These are phyloP conservation scores for Epizoanthus rinbou DNA, from an alignment of 92 coral and sea anemone genomes.

Conservation along the genomic window DNA sequence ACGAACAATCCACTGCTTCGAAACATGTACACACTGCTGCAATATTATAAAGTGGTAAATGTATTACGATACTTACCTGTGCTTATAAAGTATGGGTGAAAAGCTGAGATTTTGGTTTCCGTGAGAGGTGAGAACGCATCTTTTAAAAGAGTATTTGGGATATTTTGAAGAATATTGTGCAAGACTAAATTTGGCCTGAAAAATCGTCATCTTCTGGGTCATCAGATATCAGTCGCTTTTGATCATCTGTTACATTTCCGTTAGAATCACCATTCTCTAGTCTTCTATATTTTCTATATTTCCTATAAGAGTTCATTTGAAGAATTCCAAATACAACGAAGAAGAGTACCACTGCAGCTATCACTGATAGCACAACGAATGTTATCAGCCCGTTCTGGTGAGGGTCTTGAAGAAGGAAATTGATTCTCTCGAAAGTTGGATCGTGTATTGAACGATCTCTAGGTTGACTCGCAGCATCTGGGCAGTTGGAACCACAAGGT, in stretches of 20 bases:
- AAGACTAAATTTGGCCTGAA: background rate
- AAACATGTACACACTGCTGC: too few relatives aligned
- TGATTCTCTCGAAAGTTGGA: conserved; percentile 45
- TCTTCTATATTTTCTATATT: conserved; percentile 8
- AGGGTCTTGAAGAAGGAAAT: conserved; percentile 63
- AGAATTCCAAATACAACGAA: conserved; percentile 71
- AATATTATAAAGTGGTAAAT: too few relatives aligned
- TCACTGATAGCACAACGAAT: conserved; percentile 56
- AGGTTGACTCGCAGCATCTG: conserved; percentile 38
- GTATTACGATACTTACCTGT: too few relatives aligned
- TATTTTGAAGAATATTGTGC: too few relatives aligned
- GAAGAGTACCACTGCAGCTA: conserved; percentile 54
- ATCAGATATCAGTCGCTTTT: conserved; percentile 8
- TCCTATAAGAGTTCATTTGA: conserved; percentile 58
- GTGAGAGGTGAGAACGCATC: too few relatives aligned
- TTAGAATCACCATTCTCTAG: conserved; percentile 31
- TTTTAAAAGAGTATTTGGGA: too few relatives aligned
- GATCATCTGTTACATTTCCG: conserved; percentile 30
- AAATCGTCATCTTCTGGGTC: conserved; percentile 26
- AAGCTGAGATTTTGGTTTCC: too few relatives aligned
- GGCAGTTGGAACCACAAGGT: conserved; percentile 72
- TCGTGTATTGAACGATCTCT: conserved; percentile 74
- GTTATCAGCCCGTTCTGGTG: conserved; percentile 48
- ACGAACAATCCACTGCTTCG: too few relatives aligned
- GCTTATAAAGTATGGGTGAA: too few relatives aligned